Evolutionary conservation across 1,140 invertebrate species (phyloP).

Genomic region (Caenorhabditis elegans): DNA sequence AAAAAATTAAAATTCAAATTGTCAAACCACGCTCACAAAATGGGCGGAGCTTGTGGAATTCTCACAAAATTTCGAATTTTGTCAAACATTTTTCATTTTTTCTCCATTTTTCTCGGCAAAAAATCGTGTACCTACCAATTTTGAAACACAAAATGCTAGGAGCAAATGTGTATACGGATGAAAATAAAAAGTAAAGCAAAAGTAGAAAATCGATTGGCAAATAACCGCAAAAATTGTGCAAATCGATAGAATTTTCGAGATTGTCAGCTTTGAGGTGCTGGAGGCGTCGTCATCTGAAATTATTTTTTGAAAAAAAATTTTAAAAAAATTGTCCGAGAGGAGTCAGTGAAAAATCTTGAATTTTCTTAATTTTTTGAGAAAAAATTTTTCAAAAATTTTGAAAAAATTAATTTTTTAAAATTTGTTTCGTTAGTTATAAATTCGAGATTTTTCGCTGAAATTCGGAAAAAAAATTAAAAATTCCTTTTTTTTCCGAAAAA

Average conservation of each 20-base stretch:
- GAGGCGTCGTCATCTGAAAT: neutral
- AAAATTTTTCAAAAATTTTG: too few species aligned
- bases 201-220: constrained; percentile 7
- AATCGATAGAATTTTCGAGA: constrained; percentile 10
- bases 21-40: too few species aligned
- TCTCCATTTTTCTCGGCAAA: too few species aligned
- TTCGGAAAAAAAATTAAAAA: too few species aligned
- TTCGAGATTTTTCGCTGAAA: too few species aligned
- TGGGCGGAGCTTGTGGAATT: neutral
- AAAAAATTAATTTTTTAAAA: too few species aligned
- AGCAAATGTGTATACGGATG: constrained; percentile 35
- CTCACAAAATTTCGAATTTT: neutral
- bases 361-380: too few species aligned
- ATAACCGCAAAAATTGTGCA: neutral
- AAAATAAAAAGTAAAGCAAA: constrained; percentile 39
- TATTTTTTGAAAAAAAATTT: too few species aligned
- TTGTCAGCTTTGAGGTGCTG: neutral
- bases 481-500: neutral
- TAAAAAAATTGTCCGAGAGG: too few species aligned
- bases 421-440: too few species aligned
- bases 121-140: neutral
- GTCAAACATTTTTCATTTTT: neutral
- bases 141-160: constrained; percentile 26
- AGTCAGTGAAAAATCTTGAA: too few species aligned
- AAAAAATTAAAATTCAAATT: too few species aligned